These are phyloP conservation scores for Danio kyathit DNA, from an alignment of 2,797 vertebrate genomes.

Conservation along the genomic window DNA sequence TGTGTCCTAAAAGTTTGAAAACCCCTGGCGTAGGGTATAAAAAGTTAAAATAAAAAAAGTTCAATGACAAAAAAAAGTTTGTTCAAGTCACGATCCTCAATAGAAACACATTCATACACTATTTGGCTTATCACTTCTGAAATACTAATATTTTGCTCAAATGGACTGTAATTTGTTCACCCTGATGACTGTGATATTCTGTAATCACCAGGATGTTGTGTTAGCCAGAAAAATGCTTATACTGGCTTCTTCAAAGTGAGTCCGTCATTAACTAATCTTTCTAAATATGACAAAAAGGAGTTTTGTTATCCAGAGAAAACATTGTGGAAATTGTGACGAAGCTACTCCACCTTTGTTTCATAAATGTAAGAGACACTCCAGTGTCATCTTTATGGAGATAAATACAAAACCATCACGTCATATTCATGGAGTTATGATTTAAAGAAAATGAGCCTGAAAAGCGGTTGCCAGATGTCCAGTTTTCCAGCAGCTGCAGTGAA, in stretches of 20 bases:
- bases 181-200: no score
- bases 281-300: not conserved
- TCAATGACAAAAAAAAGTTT: no score
- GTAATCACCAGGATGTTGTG: not conserved
- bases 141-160: no score
- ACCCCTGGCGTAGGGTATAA: no score
- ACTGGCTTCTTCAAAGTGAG: not conserved
- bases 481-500: conserved; percentile 10
- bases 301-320: not conserved
- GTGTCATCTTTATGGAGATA: not conserved
- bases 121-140: no score
- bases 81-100: no score
- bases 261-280: not conserved
- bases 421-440: not conserved
- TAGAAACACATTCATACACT: no score
- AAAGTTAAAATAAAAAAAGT: no score
- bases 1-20: no score
- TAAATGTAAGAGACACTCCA: not conserved
- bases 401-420: no score
- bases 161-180: no score
- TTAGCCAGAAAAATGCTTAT: not conserved
- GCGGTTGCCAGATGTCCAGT: not conserved
- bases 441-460: conserved; percentile 3
- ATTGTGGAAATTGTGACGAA: not conserved
- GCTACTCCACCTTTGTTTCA: not conserved